Conservation (phyloP, 2,888 invertebrate species). For the Sericinus montela region DNA sequence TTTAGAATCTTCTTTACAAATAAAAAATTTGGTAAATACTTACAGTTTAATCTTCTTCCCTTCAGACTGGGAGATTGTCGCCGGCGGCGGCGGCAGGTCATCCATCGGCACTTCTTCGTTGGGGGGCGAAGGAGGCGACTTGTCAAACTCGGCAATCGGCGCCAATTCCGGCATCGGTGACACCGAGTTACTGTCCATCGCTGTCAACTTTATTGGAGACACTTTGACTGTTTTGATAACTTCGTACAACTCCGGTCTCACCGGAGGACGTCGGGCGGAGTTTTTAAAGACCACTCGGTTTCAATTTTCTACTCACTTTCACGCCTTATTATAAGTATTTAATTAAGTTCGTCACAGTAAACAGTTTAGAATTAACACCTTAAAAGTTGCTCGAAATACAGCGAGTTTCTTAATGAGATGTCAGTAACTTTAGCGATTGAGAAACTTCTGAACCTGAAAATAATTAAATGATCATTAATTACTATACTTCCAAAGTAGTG, state of each 20-base stretch:
- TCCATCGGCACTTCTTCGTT: slow-evolving; percentile 82
- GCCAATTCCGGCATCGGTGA: slow-evolving; percentile 84
- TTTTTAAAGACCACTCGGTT: neutral
- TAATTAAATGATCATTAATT: slow-evolving; percentile 46
- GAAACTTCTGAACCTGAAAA: slow-evolving; percentile 46
- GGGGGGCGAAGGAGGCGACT: slow-evolving; percentile 83
- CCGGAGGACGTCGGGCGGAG: slow-evolving; percentile 43
- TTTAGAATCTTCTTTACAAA: too few relatives aligned
- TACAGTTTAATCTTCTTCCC: slow-evolving; percentile 76
- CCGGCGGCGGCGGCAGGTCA: slow-evolving; percentile 82
- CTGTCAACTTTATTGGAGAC: slow-evolving; percentile 78
- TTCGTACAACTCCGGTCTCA: slow-evolving; percentile 41
- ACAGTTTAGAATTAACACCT: neutral
- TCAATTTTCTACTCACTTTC: slow-evolving; percentile 10
- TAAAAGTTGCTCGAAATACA: slow-evolving; percentile 4
- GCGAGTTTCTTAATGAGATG: slow-evolving; percentile 36
- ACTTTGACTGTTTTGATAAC: slow-evolving; percentile 63
- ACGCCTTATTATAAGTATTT: slow-evolving; percentile 17
- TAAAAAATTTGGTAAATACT: slow-evolving; percentile 35
- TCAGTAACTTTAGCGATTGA: slow-evolving; percentile 36
- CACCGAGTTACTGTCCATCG: slow-evolving; percentile 84
- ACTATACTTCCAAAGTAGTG: slow-evolving; percentile 27
- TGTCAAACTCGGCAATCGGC: slow-evolving; percentile 85
- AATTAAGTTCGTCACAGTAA: neutral
- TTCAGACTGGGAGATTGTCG: slow-evolving; percentile 77